phyloP scores from a whole-genome alignment of 2,888 invertebrate species.

The Ophion ventricosus region DNA sequence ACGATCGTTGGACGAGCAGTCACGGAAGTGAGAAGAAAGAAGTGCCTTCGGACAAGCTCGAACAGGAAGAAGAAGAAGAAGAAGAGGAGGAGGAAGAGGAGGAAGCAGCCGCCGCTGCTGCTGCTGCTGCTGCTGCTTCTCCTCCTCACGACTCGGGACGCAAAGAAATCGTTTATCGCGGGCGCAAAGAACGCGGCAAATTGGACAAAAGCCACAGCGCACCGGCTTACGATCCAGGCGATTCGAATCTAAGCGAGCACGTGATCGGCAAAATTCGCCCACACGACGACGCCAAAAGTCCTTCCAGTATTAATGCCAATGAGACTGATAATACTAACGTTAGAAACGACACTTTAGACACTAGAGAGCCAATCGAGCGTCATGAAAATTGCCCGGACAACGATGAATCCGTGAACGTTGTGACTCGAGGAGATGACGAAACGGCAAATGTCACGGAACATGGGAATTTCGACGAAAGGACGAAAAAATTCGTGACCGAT shows the following conservation, averaged over 20 bases:
- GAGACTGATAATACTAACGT: constrained; percentile 75
- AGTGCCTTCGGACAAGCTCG: constrained; percentile 67
- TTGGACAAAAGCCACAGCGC: constrained; percentile 93
- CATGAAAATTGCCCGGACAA: constrained; percentile 13
- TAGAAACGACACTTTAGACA: constrained; percentile 66
- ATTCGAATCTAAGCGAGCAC: constrained; percentile 73
- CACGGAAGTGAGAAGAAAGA: constrained; percentile 51
- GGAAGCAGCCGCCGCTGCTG: background rate
- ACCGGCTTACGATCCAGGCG: constrained; percentile 90
- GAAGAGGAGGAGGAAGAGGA: background rate
- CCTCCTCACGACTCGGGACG: background rate
- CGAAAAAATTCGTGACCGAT: no score
- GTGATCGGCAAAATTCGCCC: constrained; percentile 36
- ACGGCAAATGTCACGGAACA: background rate
- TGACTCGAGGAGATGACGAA: constrained; percentile 58
- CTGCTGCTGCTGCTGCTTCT: background rate
- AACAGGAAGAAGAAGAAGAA: constrained; percentile 22
- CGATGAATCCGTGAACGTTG: constrained; percentile 49
- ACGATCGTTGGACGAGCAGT: background rate
- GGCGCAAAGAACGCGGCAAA: constrained; percentile 84
- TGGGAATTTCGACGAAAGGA: constrained; percentile 5
- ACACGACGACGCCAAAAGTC: constrained; percentile 62
- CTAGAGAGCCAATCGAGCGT: constrained; percentile 47
- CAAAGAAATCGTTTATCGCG: constrained; percentile 32
- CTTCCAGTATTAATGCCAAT: constrained; percentile 68